Evolutionary conservation across 2,888 invertebrate genomes (phyloP).

Genomic region (Glyphotaelius pellucidus): DNA sequence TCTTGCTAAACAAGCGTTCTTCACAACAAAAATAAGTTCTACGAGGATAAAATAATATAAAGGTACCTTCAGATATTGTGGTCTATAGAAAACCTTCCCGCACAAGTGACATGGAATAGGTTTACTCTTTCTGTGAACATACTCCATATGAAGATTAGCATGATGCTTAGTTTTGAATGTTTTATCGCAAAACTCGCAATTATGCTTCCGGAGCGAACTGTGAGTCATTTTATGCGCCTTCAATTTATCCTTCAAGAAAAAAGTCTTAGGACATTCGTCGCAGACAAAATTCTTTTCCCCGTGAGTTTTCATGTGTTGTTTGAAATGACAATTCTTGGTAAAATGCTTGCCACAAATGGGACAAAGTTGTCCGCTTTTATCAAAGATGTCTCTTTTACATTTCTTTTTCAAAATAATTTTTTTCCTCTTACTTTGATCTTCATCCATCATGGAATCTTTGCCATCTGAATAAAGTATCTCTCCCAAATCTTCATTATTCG

Average conservation of each 20-base stretch:
- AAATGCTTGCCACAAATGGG: constrained; percentile 39
- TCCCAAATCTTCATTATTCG: neutral
- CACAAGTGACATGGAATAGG: constrained; percentile 38
- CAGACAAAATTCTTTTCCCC: constrained; percentile 37
- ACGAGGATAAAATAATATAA: neutral
- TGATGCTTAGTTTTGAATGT: constrained; percentile 39
- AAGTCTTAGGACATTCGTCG: constrained; percentile 46
- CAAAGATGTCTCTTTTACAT: constrained; percentile 10
- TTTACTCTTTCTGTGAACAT: constrained; percentile 37
- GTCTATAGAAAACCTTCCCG: constrained; percentile 38
- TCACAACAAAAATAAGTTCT: too few relatives aligned
- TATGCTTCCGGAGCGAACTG: constrained; percentile 8
- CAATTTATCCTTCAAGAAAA: constrained; percentile 35
- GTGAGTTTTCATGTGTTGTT: constrained; percentile 45
- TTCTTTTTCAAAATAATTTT: neutral
- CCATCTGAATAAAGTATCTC: neutral
- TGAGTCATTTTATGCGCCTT: constrained; percentile 37
- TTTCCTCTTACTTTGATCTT: neutral
- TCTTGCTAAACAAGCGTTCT: too few relatives aligned
- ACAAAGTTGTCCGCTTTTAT: constrained; percentile 37
- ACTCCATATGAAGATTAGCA: constrained; percentile 42
- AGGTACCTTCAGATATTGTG: constrained; percentile 41
- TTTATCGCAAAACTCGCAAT: constrained; percentile 38
- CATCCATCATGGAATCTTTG: constrained; percentile 2
- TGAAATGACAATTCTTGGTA: constrained; percentile 10